Percentiles rank a stretch among this genome's conserved stretches.
phyloP scores from a whole-genome alignment of 2,888 invertebrate species.

The Xestia ashworthii region DNA sequence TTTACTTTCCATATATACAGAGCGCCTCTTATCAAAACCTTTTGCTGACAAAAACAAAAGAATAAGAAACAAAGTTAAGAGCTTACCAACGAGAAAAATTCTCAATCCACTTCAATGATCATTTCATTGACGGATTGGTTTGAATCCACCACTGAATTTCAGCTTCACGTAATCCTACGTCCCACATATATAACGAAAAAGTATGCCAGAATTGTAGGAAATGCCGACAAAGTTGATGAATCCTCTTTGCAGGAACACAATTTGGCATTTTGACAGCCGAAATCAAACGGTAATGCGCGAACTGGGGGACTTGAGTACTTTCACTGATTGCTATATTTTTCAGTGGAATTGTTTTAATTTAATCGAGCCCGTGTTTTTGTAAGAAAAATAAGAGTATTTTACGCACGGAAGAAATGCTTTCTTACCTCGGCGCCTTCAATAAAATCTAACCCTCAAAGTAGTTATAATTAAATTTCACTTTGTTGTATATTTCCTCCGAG shows the following conservation, averaged over 20 bases:
- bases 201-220: slow-evolving; percentile 18
- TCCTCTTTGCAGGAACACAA: slow-evolving; percentile 48
- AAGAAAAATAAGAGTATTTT: slow-evolving; percentile 9
- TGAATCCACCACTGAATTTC: slow-evolving; percentile 33
- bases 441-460: neutral
- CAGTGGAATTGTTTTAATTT: slow-evolving; percentile 42
- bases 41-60: neutral
- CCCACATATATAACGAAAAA: slow-evolving; percentile 32
- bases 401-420: neutral
- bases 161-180: slow-evolving; percentile 36
- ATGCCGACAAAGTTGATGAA: slow-evolving; percentile 49
- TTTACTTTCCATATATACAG: neutral
- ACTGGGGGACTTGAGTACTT: slow-evolving; percentile 23
- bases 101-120: slow-evolving; percentile 24
- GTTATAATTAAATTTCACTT: neutral
- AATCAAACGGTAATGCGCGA: slow-evolving; percentile 46
- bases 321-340: slow-evolving; percentile 46
- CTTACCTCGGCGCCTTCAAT: neutral
- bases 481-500: no score
- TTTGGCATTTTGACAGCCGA: slow-evolving; percentile 60
- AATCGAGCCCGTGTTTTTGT: slow-evolving; percentile 3
- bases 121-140: slow-evolving; percentile 53
- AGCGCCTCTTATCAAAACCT: neutral
- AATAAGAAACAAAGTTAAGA: neutral
- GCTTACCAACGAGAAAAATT: slow-evolving; percentile 9